Conservation (phyloP, 2,113 vertebrate genomes). For the Spizaetus ornatus region DNA sequence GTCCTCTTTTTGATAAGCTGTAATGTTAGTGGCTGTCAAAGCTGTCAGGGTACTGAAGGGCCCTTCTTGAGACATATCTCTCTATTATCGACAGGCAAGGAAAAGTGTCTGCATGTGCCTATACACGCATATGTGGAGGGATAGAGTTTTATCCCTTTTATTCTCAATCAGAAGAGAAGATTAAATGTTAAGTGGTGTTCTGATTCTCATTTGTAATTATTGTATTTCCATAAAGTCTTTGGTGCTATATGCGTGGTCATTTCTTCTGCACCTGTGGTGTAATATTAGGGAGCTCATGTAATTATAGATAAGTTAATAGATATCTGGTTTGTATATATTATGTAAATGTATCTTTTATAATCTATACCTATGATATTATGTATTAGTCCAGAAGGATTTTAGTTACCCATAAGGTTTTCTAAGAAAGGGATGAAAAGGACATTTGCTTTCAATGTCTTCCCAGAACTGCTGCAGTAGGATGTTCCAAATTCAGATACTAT, state of each 20-base stretch:
- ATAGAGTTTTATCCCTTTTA: neutral
- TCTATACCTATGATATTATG: neutral
- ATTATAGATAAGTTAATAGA: neutral
- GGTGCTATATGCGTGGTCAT: neutral
- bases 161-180: neutral
- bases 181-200: neutral
- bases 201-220: neutral
- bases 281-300: neutral
- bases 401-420: neutral
- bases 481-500: neutral
- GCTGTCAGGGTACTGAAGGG: constrained; percentile 35
- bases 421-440: neutral
- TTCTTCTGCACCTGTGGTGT: neutral
- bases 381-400: neutral
- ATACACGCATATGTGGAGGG: neutral
- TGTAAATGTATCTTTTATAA: neutral
- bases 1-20: constrained; percentile 52
- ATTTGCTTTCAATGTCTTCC: neutral
- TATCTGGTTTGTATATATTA: neutral
- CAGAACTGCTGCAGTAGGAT: neutral
- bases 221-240: neutral
- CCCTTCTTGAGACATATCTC: neutral
- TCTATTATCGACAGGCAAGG: constrained; percentile 9
- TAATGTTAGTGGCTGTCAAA: constrained; percentile 55
- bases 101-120: neutral